These are phyloP conservation scores for Simalia tracyae DNA, from an alignment of 2,797 vertebrate species.

Conservation along the genomic window DNA sequence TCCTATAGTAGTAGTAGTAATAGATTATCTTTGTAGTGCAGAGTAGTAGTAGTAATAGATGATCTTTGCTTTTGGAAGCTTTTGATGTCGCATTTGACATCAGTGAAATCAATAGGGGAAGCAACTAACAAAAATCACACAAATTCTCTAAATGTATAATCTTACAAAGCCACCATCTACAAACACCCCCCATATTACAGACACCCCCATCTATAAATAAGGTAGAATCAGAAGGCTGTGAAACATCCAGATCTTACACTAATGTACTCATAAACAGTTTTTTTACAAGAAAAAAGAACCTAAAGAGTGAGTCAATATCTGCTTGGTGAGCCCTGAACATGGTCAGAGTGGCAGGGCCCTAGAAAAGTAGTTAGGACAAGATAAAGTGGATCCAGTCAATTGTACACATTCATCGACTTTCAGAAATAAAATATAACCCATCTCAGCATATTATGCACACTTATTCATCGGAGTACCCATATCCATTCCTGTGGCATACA, in stretches of 20 bases:
- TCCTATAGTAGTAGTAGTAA: not conserved
- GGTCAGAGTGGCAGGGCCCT: not conserved
- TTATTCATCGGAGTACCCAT: too few species aligned
- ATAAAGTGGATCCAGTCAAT: not conserved
- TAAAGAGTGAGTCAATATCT: not conserved
- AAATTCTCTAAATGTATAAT: not conserved
- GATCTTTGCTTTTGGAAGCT: not conserved
- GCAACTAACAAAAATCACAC: not conserved
- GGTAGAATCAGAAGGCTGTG: not conserved
- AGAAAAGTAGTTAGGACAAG: not conserved
- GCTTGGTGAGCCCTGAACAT: not conserved
- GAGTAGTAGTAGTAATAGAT: not conserved
- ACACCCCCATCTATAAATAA: not conserved
- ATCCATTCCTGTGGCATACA: too few species aligned
- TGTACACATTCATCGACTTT: not conserved
- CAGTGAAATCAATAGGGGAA: not conserved
- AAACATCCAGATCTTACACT: not conserved
- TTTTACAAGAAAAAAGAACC: not conserved
- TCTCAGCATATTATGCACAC: not conserved
- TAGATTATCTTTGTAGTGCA: not conserved
- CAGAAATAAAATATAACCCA: not conserved
- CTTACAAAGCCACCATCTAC: not conserved
- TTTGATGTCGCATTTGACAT: not conserved
- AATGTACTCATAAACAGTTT: not conserved
- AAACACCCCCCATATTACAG: not conserved